Evolutionary conservation across 2,797 vertebrate species (phyloP).

Genomic region (Scolopax bukidnonensis): DNA sequence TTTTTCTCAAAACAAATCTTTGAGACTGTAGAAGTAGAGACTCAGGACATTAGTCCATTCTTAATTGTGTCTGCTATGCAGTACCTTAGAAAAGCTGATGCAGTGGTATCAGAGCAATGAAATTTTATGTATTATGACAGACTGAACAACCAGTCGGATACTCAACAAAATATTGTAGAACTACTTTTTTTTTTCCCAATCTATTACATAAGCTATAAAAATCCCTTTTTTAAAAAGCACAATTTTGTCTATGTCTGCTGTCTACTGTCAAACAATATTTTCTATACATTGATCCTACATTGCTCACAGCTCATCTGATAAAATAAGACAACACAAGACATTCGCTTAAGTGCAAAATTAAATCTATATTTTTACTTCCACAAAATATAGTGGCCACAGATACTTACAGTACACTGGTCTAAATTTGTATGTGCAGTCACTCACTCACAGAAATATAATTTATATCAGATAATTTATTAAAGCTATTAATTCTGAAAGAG

Average conservation of each 20-base stretch:
- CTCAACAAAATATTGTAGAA: slow-evolving; percentile 57
- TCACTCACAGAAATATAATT: background rate
- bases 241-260: slow-evolving; percentile 30
- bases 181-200: slow-evolving; percentile 24
- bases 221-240: slow-evolving; percentile 32
- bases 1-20: slow-evolving; percentile 53
- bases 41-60: slow-evolving; percentile 50
- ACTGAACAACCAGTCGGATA: slow-evolving; percentile 32
- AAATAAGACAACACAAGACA: background rate
- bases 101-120: slow-evolving; percentile 39
- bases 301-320: slow-evolving; percentile 7
- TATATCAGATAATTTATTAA: slow-evolving; percentile 12
- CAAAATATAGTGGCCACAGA: background rate
- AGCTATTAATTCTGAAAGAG: background rate
- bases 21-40: background rate
- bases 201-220: slow-evolving; percentile 29
- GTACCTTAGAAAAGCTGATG: slow-evolving; percentile 54
- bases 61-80: slow-evolving; percentile 65
- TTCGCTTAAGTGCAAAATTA: background rate
- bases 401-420: background rate
- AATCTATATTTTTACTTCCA: slow-evolving; percentile 41
- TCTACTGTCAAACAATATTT: slow-evolving; percentile 30
- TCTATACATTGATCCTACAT: background rate
- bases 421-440: background rate
- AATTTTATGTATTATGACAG: slow-evolving; percentile 64